phyloP scores from a whole-genome alignment of 2,113 vertebrate genomes.

The Chaetodon auriga region DNA sequence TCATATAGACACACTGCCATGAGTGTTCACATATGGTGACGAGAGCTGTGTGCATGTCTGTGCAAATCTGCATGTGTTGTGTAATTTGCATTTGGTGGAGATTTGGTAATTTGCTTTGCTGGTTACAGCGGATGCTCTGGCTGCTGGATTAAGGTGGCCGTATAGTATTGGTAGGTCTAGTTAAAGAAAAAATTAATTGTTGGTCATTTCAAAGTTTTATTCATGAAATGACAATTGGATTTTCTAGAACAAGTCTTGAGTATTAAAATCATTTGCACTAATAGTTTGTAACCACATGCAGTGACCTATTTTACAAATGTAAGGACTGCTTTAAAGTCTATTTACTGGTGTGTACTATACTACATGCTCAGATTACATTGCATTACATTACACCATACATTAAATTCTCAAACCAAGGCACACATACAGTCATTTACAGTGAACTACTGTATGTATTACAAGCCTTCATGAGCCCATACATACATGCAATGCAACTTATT shows the following conservation, averaged over 20 bases:
- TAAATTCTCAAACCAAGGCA: background rate
- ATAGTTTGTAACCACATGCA: background rate
- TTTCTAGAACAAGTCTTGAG: background rate
- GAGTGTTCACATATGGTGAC: constrained; percentile 7
- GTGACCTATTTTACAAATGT: background rate
- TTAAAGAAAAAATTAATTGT: background rate
- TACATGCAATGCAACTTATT: background rate
- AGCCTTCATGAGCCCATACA: too few relatives aligned
- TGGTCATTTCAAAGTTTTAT: background rate
- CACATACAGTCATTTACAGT: background rate
- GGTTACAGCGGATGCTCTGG: background rate
- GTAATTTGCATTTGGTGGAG: constrained; percentile 32
- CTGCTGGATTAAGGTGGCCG: too few relatives aligned
- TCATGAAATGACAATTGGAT: background rate
- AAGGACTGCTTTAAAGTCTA: background rate
- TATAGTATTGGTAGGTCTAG: background rate
- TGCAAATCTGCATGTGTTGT: constrained; percentile 36
- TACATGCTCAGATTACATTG: background rate
- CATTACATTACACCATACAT: background rate
- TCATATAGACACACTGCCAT: constrained; percentile 13
- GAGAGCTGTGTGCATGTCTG: constrained; percentile 10
- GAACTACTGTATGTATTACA: background rate
- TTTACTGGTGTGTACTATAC: background rate
- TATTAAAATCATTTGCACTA: background rate
- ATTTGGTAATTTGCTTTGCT: background rate